Conservation (phyloP, 2,113 vertebrate genomes). For the Parus major region DNA sequence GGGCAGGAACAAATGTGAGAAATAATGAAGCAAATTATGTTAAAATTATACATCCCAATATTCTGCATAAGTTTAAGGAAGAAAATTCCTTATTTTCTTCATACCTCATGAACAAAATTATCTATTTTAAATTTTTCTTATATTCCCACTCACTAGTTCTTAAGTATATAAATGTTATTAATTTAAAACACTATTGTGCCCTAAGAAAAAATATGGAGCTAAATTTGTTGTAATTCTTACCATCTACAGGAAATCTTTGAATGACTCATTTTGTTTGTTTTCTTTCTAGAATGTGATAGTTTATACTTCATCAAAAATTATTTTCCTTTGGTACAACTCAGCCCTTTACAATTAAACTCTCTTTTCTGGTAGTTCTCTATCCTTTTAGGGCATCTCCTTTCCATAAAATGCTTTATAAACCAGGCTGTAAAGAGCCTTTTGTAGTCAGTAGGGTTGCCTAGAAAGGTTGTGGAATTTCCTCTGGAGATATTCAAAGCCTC, state of each 20-base stretch:
- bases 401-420: not conserved
- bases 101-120: not conserved
- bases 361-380: not conserved
- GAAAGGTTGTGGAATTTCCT: rapidly evolving
- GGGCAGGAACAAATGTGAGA: not conserved
- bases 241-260: not conserved
- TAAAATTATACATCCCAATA: not conserved
- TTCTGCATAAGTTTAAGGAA: not conserved
- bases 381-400: not conserved
- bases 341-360: not conserved
- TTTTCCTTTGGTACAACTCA: not conserved
- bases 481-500: not conserved
- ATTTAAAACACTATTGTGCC: not conserved
- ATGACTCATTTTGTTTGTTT: not conserved
- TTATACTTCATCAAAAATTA: not conserved
- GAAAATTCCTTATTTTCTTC: not conserved
- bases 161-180: not conserved
- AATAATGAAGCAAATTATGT: not conserved
- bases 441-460: not conserved
- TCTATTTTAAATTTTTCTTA: not conserved
- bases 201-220: not conserved
- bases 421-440: not conserved
- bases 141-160: not conserved
- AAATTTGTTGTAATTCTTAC: not conserved
- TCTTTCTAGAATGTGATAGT: not conserved